phyloP scores from a whole-genome alignment of 2,797 vertebrate genomes.

The Percopsis omiscomaycus region DNA sequence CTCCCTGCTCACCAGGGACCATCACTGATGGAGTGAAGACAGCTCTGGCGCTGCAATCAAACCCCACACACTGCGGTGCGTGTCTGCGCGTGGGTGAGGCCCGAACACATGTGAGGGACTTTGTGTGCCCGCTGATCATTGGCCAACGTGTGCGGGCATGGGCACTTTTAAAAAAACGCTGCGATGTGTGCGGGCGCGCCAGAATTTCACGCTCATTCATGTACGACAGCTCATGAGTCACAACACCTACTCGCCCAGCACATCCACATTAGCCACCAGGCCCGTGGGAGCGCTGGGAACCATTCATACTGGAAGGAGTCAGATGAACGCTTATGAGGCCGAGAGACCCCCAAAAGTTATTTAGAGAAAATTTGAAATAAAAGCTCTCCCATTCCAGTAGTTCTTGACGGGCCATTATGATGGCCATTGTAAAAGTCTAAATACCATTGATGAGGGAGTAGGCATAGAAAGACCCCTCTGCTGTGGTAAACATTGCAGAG shows the following conservation, averaged over 20 bases:
- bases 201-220: constrained; percentile 15
- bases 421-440: not conserved
- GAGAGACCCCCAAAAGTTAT: not conserved
- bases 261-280: constrained; percentile 4
- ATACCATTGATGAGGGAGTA: not conserved
- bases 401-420: not conserved
- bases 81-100: not conserved
- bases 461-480: not conserved
- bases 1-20: constrained; percentile 53
- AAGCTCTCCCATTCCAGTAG: too few species aligned
- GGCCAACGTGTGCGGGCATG: not conserved
- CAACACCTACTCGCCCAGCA: constrained; percentile 1
- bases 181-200: not conserved
- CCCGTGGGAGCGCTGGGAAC: not conserved
- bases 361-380: not conserved
- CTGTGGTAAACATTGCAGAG: not conserved
- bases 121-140: not conserved
- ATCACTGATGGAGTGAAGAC: constrained; percentile 58
- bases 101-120: too few species aligned
- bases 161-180: constrained; percentile 16
- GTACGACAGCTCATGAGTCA: constrained; percentile 2
- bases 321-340: not conserved
- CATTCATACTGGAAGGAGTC: constrained; percentile 18
- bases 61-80: constrained; percentile 20
- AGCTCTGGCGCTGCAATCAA: constrained; percentile 29